phyloP scores from a whole-genome alignment of 2,888 invertebrate genomes.

The Conchocele bisecta region DNA sequence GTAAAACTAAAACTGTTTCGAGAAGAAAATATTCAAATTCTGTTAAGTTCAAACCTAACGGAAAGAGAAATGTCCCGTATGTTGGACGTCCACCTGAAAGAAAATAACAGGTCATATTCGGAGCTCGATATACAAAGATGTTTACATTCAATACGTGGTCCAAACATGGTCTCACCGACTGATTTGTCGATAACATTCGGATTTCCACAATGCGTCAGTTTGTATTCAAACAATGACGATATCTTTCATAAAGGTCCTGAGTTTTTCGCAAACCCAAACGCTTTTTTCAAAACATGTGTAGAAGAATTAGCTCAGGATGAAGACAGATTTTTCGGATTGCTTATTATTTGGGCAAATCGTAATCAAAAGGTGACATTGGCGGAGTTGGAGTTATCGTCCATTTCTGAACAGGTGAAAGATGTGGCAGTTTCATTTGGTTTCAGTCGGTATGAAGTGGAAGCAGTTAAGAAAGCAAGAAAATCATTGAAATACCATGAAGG shows the following conservation, averaged over 20 bases:
- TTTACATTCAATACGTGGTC: too few relatives aligned
- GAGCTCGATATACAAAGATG: too few relatives aligned
- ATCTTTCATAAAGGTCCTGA: constrained; percentile 11
- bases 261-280: constrained; percentile 30
- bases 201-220: constrained; percentile 41
- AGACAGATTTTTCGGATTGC: constrained; percentile 37
- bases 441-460: constrained; percentile 9
- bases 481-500: constrained; percentile 27
- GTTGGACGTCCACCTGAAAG: constrained; percentile 16
- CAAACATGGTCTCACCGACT: too few relatives aligned
- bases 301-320: constrained; percentile 34
- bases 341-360: constrained; percentile 36
- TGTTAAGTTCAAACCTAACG: constrained; percentile 33
- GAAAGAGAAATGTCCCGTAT: constrained; percentile 23
- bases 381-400: constrained; percentile 11
- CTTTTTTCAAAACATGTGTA: constrained; percentile 39
- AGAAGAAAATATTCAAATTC: constrained; percentile 17
- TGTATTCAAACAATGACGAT: constrained; percentile 34
- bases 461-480: constrained; percentile 4
- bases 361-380: background rate
- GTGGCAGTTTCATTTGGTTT: constrained; percentile 22
- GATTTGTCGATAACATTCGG: too few relatives aligned
- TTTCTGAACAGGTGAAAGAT: constrained; percentile 1
- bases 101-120: background rate
- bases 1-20: constrained; percentile 9